phyloP scores from a whole-genome alignment of 2,888 invertebrate genomes.

The Platerodrilus igneus region DNA sequence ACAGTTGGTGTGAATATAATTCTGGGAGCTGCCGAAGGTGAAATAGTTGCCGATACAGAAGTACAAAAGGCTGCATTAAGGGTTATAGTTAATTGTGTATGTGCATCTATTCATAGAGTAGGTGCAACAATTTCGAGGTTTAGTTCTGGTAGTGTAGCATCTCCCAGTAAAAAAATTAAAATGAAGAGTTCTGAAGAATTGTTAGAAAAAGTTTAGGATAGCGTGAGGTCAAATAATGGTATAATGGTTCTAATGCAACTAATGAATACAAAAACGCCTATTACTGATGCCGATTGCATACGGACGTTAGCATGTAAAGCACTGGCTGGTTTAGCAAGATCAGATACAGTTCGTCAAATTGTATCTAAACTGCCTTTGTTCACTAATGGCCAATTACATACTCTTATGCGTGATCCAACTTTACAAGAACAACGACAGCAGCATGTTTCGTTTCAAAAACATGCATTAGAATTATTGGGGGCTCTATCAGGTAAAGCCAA shows the following conservation, averaged over 20 bases:
- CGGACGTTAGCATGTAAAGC: constrained; percentile 91
- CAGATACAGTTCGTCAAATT: constrained; percentile 89
- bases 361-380: constrained; percentile 93
- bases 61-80: constrained; percentile 88
- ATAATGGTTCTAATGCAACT: constrained; percentile 90
- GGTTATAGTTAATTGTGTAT: constrained; percentile 90
- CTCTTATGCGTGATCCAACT: constrained; percentile 86
- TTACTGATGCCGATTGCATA: constrained; percentile 94
- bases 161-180: constrained; percentile 59
- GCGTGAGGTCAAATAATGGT: constrained; percentile 89
- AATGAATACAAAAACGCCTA: constrained; percentile 88
- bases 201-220: constrained; percentile 90
- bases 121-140: constrained; percentile 52
- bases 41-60: constrained; percentile 84
- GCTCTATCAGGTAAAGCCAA: constrained; percentile 88
- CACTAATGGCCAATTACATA: constrained; percentile 87
- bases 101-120: constrained; percentile 81
- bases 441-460: constrained; percentile 93
- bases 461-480: constrained; percentile 85
- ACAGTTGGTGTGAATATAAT: constrained; percentile 77
- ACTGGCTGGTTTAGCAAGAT: constrained; percentile 88
- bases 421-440: constrained; percentile 93
- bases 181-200: constrained; percentile 75
- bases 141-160: constrained; percentile 47
- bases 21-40: constrained; percentile 83